These are phyloP conservation scores for Odobenus rosmarus DNA, from an alignment of 2,113 vertebrate species.

Conservation along the genomic window DNA sequence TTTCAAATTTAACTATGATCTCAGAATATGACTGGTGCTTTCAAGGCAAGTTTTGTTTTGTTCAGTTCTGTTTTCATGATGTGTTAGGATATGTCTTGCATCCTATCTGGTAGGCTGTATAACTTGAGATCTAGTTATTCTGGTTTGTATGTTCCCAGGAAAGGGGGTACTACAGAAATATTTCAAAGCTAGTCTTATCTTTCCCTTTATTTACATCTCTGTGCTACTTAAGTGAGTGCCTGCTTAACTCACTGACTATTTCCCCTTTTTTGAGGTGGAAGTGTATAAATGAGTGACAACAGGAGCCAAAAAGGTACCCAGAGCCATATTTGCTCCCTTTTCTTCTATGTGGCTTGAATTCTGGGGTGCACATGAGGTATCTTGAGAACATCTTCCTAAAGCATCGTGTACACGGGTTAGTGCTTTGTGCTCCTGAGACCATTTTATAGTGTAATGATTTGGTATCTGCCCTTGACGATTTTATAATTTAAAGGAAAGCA, in stretches of 20 bases:
- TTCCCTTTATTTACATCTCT: background rate
- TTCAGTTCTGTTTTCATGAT: conserved; percentile 62
- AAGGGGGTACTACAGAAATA: background rate
- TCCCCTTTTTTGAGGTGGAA: background rate
- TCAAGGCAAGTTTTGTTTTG: conserved; percentile 68
- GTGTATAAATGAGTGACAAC: conserved; percentile 10
- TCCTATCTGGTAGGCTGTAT: conserved; percentile 6
- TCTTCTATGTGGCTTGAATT: background rate
- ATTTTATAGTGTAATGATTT: conserved; percentile 5
- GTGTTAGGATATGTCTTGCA: conserved; percentile 47
- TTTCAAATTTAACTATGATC: conserved; percentile 41
- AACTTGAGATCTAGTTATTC: conserved; percentile 58
- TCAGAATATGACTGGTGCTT: conserved; percentile 57
- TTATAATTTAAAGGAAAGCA: conserved; percentile 56
- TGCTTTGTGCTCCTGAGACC: background rate
- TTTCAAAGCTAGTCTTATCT: conserved; percentile 21
- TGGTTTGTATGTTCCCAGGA: conserved; percentile 47
- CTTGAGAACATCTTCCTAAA: background rate
- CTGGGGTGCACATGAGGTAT: background rate
- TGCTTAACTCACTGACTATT: background rate
- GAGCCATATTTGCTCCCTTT: background rate
- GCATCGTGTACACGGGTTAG: background rate
- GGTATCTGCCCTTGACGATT: conserved; percentile 22
- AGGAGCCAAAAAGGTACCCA: background rate
- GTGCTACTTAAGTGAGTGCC: background rate